Percentiles rank a stretch among this genome's conserved stretches.
These are phyloP conservation scores for Acanthoscelides obtectus DNA, from an alignment of 2,888 invertebrate genomes.

Conservation along the genomic window DNA sequence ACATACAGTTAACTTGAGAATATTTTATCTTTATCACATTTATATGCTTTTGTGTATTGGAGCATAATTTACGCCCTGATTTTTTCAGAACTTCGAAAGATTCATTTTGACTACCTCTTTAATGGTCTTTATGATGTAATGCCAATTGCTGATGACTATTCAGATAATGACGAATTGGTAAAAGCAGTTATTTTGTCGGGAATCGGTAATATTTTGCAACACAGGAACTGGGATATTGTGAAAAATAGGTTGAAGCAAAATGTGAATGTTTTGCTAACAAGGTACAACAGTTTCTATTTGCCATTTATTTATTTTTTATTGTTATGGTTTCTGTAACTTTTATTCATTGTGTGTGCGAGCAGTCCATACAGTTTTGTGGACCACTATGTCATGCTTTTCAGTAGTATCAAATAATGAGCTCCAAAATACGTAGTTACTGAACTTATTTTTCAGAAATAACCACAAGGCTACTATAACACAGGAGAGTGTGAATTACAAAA, in stretches of 20 bases:
- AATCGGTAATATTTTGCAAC: constrained; percentile 52
- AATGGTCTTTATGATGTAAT: constrained; percentile 44
- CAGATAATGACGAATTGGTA: constrained; percentile 55
- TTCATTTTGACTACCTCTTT: constrained; percentile 53
- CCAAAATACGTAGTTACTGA: too few relatives aligned
- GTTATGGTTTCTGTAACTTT: too few relatives aligned
- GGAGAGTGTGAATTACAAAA: constrained; percentile 61
- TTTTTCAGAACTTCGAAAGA: constrained; percentile 51
- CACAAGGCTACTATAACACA: constrained; percentile 55
- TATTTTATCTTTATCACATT: too few relatives aligned
- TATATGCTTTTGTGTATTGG: too few relatives aligned
- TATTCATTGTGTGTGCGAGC: constrained; percentile 1
- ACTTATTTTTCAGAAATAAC: constrained; percentile 49
- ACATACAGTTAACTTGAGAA: too few relatives aligned
- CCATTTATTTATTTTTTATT: background rate
- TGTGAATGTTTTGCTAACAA: constrained; percentile 49
- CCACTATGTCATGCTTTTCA: too few relatives aligned
- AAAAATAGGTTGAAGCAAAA: constrained; percentile 46
- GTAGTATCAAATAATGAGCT: too few relatives aligned
- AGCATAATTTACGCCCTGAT: background rate
- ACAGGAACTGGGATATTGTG: constrained; percentile 49
- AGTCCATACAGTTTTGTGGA: constrained; percentile 3
- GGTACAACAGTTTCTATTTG: too few relatives aligned
- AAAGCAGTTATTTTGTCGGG: constrained; percentile 57
- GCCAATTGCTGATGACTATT: constrained; percentile 44